Conservation (phyloP, 2,888 invertebrate species). For the Desoria tigrina region DNA sequence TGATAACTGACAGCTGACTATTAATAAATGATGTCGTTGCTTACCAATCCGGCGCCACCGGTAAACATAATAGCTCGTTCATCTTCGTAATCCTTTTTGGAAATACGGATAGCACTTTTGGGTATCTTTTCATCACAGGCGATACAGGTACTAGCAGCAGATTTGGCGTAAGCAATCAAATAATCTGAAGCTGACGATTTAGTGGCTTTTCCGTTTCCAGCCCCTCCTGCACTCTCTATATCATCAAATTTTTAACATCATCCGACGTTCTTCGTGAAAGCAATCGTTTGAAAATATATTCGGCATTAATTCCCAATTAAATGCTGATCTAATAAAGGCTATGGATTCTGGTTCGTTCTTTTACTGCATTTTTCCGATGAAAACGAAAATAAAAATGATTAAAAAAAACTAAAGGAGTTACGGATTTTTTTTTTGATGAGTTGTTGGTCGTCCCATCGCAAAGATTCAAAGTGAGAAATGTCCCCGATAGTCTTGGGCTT, state of each 20-base stretch:
- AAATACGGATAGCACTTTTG: slow-evolving; percentile 74
- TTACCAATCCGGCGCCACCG: slow-evolving; percentile 63
- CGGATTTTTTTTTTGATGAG: slow-evolving; percentile 70
- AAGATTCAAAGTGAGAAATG: slow-evolving; percentile 74
- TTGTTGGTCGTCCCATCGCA: slow-evolving; percentile 82
- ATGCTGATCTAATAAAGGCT: too few species aligned
- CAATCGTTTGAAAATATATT: not conserved
- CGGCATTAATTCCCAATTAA: not conserved
- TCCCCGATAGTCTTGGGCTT: slow-evolving; percentile 73
- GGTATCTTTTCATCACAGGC: slow-evolving; percentile 83
- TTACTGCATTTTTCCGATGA: not conserved
- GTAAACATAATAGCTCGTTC: slow-evolving; percentile 79
- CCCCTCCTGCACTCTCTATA: slow-evolving; percentile 59
- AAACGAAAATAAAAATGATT: not conserved
- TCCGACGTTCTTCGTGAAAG: slow-evolving; percentile 16
- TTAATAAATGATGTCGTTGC: not conserved
- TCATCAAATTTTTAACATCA: not conserved
- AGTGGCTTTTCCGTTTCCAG: slow-evolving; percentile 54
- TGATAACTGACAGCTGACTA: too few species aligned
- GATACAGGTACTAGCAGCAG: slow-evolving; percentile 63
- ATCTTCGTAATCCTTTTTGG: slow-evolving; percentile 81
- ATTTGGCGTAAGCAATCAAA: slow-evolving; percentile 81
- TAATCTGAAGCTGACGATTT: slow-evolving; percentile 62
- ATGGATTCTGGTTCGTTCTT: not conserved
- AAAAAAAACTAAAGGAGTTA: slow-evolving; percentile 55